These are phyloP conservation scores for Wiebesia pumilae DNA, from an alignment of 1,140 invertebrate genomes.

Conservation along the genomic window DNA sequence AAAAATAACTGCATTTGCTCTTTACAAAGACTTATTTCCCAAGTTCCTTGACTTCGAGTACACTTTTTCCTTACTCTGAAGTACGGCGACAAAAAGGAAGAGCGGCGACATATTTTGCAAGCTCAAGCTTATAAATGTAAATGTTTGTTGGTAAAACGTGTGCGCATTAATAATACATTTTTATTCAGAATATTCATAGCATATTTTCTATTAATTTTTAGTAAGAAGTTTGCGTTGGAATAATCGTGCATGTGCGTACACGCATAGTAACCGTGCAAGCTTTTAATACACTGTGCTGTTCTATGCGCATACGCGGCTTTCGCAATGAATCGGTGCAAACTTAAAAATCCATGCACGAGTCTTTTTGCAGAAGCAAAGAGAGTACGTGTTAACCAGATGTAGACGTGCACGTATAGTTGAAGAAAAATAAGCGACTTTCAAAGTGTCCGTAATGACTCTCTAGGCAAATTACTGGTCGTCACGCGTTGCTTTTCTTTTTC, in stretches of 20 bases:
- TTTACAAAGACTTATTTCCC: background rate
- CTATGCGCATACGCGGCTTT: too few relatives aligned
- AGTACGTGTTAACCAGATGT: background rate
- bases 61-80: background rate
- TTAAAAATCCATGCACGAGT: too few relatives aligned
- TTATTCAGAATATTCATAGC: too few relatives aligned
- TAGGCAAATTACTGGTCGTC: slow-evolving; percentile 30
- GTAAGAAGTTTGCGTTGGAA: too few relatives aligned
- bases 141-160: background rate
- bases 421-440: slow-evolving; percentile 38
- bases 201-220: too few relatives aligned
- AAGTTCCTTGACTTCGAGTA: background rate
- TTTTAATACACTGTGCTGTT: too few relatives aligned
- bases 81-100: background rate
- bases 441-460: slow-evolving; percentile 54
- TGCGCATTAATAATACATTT: too few relatives aligned
- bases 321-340: too few relatives aligned
- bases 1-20: slow-evolving; percentile 16
- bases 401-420: background rate
- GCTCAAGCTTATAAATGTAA: background rate
- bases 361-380: background rate
- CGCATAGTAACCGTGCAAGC: too few relatives aligned
- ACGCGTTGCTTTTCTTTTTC: slow-evolving; percentile 22
- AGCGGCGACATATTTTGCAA: background rate
- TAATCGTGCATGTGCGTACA: too few relatives aligned